Evolutionary conservation across 2,113 vertebrate species (phyloP), one percentile per base, ranked within the genome.

Genomic region (Cricetomys ansorgei): DNA sequence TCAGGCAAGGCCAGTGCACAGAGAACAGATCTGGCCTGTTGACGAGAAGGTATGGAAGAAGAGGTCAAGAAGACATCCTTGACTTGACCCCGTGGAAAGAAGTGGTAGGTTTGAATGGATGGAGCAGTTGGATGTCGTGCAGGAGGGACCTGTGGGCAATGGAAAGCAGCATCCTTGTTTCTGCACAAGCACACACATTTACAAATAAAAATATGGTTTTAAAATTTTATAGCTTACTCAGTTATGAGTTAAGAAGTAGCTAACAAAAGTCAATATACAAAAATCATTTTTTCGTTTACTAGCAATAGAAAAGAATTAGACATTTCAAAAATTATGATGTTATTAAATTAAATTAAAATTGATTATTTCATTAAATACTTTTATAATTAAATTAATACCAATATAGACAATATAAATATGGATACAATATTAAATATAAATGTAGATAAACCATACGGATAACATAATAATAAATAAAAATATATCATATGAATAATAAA

Each of bases 71-170:
- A 37, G 27, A 73, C 17, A 23, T 77, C 9, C 19, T 55, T 37
- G 9, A 55, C 31, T 37, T 23, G 23, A 23, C 17, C 6, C 17
- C 37, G 5, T 19, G 37, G 16, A 77, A 10, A 10, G 34, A 16
- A 3, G 4, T 55, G 50, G 48, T 31, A 79, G 76, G 34, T 11
- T 79, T 55, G 8, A 37, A 55, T 55, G 50, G 8, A 37, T 23
- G 9, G 50, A 37, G 0, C 23, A 1, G 17, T 34, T 37, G 4
- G 31, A 34, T 53, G 48, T 8, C 53, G 31, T 53, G 0, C 9
- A 79, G 17, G 34, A 79, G 29, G 48, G 17, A 79, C 1, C 3
- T 37, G 7, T 77, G 34, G 8, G 53, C 21, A 37, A 10, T 79
- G 31, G 17, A 53, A 53, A 4, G 31, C 3, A 53, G 8, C 17